A percentile compares a stretch with the other conserved stretches of the same genome.
Conservation (phyloP, 2,888 invertebrate genomes). For the Diplolepis rosae region DNA sequence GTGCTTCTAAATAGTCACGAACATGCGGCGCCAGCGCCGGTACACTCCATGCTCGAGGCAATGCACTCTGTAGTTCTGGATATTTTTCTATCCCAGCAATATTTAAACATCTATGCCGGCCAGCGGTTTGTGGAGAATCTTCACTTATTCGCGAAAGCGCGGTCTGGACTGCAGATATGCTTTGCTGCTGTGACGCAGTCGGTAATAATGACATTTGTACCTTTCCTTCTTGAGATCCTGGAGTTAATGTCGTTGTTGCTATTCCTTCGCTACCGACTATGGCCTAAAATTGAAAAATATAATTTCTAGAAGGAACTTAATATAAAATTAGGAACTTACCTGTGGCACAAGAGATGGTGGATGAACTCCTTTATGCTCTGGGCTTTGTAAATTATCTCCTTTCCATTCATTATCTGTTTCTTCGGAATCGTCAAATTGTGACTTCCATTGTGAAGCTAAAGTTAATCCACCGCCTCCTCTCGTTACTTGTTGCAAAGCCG, state of each 20-base stretch:
- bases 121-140: constrained; percentile 72
- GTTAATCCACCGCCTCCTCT: constrained; percentile 90
- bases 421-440: constrained; percentile 96
- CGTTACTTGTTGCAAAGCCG: constrained; percentile 91
- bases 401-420: constrained; percentile 97
- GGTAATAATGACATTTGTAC: constrained; percentile 55
- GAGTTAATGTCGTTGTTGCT: constrained; percentile 49
- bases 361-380: constrained; percentile 72
- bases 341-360: constrained; percentile 62
- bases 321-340: constrained; percentile 53
- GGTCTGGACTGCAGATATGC: constrained; percentile 52
- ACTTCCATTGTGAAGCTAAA: constrained; percentile 95
- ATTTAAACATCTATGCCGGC: constrained; percentile 79
- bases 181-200: constrained; percentile 54
- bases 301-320: not conserved
- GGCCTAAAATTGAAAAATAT: constrained; percentile 51
- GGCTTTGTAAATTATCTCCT: constrained; percentile 79
- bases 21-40: constrained; percentile 79
- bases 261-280: constrained; percentile 61
- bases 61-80: constrained; percentile 79
- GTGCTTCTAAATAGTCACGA: constrained; percentile 83
- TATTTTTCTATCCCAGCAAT: constrained; percentile 88
- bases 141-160: constrained; percentile 75
- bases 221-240: constrained; percentile 59
- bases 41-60: constrained; percentile 85